phyloP scores from a whole-genome alignment of 2,113 vertebrate genomes.

The Tetrax tetrax region DNA sequence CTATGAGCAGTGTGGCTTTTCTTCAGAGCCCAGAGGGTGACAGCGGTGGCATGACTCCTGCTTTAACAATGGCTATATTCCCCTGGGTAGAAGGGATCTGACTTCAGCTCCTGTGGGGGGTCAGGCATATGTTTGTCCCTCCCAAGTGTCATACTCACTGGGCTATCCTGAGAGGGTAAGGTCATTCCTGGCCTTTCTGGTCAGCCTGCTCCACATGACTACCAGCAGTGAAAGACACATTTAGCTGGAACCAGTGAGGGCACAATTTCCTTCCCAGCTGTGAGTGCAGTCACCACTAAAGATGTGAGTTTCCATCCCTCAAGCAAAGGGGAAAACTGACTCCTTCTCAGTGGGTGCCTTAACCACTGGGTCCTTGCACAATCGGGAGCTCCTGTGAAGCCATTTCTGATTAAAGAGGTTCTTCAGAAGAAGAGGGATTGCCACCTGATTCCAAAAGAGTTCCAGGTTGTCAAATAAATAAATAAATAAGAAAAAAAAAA shows the following conservation, averaged over 20 bases:
- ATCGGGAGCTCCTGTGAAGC: background rate
- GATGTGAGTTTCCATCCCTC: background rate
- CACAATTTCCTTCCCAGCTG: background rate
- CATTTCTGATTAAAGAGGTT: background rate
- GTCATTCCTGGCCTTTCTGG: background rate
- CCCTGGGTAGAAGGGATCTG: background rate
- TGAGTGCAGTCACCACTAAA: background rate
- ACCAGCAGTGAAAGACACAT: background rate
- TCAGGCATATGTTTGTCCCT: background rate
- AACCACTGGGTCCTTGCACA: background rate
- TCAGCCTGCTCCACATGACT: background rate
- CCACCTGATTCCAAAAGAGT: background rate
- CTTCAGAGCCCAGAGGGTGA: background rate
- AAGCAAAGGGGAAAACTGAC: background rate
- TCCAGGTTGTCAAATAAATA: background rate
- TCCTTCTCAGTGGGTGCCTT: background rate
- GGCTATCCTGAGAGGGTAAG: background rate
- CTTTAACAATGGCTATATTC: background rate
- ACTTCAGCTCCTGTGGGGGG: background rate
- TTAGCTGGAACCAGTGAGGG: background rate
- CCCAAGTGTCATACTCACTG: background rate
- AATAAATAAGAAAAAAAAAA: background rate
- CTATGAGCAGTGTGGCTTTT: constrained; percentile 2
- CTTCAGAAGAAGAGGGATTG: background rate
- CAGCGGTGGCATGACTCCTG: background rate